phyloP scores from a whole-genome alignment of 2,888 invertebrate species.

The Lasius platythorax region DNA sequence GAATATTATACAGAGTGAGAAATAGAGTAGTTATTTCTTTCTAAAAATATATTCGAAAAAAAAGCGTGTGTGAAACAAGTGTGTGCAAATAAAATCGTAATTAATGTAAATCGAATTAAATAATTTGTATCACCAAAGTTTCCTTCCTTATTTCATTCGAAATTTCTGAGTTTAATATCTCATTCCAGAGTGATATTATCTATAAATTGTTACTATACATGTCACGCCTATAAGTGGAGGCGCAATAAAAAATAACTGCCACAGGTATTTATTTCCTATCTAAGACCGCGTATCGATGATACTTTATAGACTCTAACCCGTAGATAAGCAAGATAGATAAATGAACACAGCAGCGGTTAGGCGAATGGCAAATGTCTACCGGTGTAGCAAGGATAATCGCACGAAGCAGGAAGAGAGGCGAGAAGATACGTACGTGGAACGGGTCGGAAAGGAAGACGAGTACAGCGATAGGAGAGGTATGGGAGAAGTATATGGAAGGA shows the following conservation, averaged over 20 bases:
- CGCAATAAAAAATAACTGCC: constrained; percentile 9
- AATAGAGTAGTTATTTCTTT: too few relatives aligned
- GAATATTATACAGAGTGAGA: neutral
- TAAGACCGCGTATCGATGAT: constrained; percentile 11
- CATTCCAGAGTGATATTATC: neutral
- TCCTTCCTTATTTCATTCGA: neutral
- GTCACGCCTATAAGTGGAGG: neutral
- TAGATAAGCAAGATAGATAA: constrained; percentile 31
- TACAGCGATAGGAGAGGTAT: neutral
- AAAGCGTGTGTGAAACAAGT: too few relatives aligned
- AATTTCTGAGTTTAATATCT: neutral
- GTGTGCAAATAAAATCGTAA: too few relatives aligned
- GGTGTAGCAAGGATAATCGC: constrained; percentile 44
- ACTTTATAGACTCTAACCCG: constrained; percentile 21
- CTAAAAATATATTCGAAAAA: too few relatives aligned
- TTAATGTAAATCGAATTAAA: neutral
- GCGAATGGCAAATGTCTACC: constrained; percentile 39
- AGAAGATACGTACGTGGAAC: constrained; percentile 39
- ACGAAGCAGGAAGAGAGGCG: constrained; percentile 53
- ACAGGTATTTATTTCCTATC: constrained; percentile 11
- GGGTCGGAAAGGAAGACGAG: constrained; percentile 56
- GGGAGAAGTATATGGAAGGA: neutral
- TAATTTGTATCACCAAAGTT: neutral
- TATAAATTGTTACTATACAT: neutral
- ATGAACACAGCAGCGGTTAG: constrained; percentile 13